Percentiles rank a stretch among this genome's conserved stretches.
phyloP scores from a whole-genome alignment of 2,113 vertebrate genomes.

The Cephalopterus ornatus region DNA sequence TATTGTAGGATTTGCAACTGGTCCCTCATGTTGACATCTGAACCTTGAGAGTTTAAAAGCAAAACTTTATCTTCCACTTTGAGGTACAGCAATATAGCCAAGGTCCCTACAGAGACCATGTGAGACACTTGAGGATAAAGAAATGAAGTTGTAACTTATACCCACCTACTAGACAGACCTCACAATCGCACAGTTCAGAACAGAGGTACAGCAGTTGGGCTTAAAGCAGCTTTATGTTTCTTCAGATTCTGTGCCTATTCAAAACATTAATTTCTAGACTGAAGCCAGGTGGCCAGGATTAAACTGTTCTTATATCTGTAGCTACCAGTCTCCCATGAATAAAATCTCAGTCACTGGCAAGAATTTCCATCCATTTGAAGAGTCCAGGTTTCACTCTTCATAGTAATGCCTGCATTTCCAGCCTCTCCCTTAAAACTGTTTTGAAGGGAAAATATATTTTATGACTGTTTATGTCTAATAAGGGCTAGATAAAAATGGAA shows the following conservation, averaged over 20 bases:
- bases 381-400: background rate
- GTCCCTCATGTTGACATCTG: background rate
- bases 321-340: background rate
- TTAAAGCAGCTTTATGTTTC: constrained; percentile 30
- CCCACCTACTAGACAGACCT: background rate
- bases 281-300: background rate
- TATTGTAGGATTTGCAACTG: constrained; percentile 23
- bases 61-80: background rate
- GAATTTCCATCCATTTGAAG: background rate
- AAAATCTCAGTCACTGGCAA: background rate
- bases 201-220: background rate
- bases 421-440: background rate
- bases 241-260: constrained; percentile 25
- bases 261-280: background rate
- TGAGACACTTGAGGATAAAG: background rate
- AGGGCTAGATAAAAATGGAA: background rate
- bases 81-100: background rate
- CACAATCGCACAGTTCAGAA: background rate
- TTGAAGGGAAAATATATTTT: constrained; percentile 9
- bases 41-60: background rate
- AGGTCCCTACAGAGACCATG: background rate
- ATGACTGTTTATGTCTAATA: background rate
- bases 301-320: background rate
- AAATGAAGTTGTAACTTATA: background rate
- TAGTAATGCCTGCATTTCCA: background rate